Evolutionary conservation across 2,113 vertebrate species (phyloP).

Genomic region (Onychostoma macrolepis): DNA sequence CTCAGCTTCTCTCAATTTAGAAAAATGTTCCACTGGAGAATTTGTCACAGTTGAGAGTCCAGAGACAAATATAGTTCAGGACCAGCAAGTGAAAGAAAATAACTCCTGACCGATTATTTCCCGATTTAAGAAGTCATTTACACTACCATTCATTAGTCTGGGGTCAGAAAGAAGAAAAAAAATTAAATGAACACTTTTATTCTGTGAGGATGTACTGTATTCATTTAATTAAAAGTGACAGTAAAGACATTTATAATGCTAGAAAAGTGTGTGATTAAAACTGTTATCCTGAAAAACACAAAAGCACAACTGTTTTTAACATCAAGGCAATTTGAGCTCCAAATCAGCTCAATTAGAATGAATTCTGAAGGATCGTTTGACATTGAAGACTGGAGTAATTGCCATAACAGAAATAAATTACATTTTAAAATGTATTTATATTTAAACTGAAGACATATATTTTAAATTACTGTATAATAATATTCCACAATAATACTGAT

Average conservation of each 20-base stretch:
- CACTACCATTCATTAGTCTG: background rate
- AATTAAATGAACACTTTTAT: background rate
- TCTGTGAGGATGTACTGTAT: background rate
- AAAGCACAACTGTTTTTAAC: no score
- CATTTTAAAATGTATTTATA: no score
- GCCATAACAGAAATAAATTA: no score
- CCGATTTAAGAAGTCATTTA: background rate
- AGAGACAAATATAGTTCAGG: background rate
- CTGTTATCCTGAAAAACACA: no score
- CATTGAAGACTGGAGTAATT: no score
- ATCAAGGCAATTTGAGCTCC: no score
- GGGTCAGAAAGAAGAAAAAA: background rate
- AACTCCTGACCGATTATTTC: background rate
- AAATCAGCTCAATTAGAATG: no score
- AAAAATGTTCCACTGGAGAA: constrained; percentile 6
- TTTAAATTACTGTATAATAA: background rate
- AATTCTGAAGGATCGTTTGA: no score
- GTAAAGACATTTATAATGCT: background rate
- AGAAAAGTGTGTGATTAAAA: background rate
- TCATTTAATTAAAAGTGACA: background rate
- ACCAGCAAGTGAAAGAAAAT: background rate
- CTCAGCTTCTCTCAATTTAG: background rate
- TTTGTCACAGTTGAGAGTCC: background rate
- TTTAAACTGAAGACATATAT: background rate
- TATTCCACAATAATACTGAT: no score